phyloP scores from a whole-genome alignment of 2,888 invertebrate genomes.

The Petrophora chlorosata region DNA sequence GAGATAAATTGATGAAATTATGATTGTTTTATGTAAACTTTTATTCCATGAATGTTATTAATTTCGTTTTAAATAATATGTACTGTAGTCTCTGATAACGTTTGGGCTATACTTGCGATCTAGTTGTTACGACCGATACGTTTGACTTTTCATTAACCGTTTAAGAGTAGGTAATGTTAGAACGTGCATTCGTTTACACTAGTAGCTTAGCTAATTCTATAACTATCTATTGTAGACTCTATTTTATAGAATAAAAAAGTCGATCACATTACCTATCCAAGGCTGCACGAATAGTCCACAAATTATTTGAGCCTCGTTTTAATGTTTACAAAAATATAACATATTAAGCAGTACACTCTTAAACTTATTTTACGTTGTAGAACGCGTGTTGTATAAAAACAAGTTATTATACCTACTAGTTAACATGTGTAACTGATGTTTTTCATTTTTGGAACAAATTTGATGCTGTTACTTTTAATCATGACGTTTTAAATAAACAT shows the following conservation, averaged over 20 bases:
- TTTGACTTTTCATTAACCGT: conserved; percentile 7
- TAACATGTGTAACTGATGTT: conserved; percentile 54
- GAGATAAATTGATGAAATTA: conserved; percentile 24
- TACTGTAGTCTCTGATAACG: conserved; percentile 17
- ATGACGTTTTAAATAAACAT: conserved; percentile 80
- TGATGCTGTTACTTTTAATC: conserved; percentile 78
- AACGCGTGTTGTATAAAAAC: conserved; percentile 52
- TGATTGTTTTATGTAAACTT: conserved; percentile 32
- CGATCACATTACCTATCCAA: conserved; percentile 9
- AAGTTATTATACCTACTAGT: conserved; percentile 45
- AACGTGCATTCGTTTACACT: conserved; percentile 14
- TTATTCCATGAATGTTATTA: conserved; percentile 24
- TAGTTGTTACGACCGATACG: conserved; percentile 3
- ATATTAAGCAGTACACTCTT: conserved; percentile 21
- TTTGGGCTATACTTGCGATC: conserved; percentile 17
- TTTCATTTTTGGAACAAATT: conserved; percentile 72
- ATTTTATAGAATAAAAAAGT: conserved; percentile 14
- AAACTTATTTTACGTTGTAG: conserved; percentile 28
- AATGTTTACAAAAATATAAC: conserved; percentile 11
- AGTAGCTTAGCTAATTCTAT: conserved; percentile 24
- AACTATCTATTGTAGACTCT: conserved; percentile 11
- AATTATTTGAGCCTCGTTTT: conserved; percentile 5
- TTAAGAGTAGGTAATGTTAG: conserved; percentile 19
- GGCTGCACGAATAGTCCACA: conserved; percentile 13
- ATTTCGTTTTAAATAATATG: conserved; percentile 20